phyloP scores from a whole-genome alignment of 2,888 invertebrate species.

The Zygogramma bicolorata region DNA sequence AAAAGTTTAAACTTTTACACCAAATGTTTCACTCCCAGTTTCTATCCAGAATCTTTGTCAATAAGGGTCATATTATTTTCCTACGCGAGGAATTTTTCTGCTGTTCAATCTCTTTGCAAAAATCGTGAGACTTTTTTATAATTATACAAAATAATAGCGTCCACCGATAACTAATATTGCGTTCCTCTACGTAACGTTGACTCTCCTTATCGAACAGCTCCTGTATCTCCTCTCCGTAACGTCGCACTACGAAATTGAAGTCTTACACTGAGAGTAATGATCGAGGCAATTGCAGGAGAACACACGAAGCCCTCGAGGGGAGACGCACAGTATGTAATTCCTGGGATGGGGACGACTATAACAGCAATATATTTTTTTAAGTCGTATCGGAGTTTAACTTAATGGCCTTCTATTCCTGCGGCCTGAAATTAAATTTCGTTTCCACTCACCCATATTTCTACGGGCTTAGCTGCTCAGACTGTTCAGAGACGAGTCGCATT shows the following conservation, averaged over 20 bases:
- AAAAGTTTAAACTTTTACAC: too few species aligned
- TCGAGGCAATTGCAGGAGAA: slow-evolving; percentile 1
- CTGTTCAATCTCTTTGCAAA: too few species aligned
- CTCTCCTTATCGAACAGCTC: not conserved
- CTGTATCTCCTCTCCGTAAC: not conserved
- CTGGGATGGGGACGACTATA: slow-evolving; percentile 18
- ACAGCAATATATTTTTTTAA: slow-evolving; percentile 23
- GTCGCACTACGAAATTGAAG: slow-evolving; percentile 1
- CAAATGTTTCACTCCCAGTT: too few species aligned
- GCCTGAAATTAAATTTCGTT: slow-evolving; percentile 23
- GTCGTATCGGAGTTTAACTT: slow-evolving; percentile 22
- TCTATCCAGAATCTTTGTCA: too few species aligned
- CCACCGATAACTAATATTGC: not conserved
- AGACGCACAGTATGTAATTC: slow-evolving; percentile 22
- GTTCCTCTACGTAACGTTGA: too few species aligned
- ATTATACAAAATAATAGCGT: too few species aligned
- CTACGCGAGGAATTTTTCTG: too few species aligned
- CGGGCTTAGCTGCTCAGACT: not conserved
- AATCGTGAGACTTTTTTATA: too few species aligned
- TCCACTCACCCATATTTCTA: slow-evolving; percentile 6
- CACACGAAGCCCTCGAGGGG: slow-evolving; percentile 9
- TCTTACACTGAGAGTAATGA: slow-evolving; percentile 8
- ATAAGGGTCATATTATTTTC: too few species aligned
- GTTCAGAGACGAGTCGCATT: not conserved
- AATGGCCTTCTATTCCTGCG: slow-evolving; percentile 20